These are phyloP conservation scores for Pinna nobilis DNA, from an alignment of 1,140 invertebrate species.

Conservation along the genomic window DNA sequence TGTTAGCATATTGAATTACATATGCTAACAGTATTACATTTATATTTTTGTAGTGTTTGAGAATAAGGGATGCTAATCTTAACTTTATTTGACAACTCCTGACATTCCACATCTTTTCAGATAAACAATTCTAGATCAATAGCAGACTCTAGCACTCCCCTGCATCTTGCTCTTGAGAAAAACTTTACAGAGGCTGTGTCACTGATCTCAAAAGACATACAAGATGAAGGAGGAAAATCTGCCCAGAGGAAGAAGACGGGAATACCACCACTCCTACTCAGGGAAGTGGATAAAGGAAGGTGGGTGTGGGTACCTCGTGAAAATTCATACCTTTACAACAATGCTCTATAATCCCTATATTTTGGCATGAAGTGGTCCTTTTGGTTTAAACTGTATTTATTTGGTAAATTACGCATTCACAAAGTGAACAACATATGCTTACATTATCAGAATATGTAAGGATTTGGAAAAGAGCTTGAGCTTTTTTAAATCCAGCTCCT, in stretches of 20 bases:
- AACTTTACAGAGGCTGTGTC: constrained; percentile 70
- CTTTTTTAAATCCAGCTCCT: too few relatives aligned
- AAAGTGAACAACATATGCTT: too few relatives aligned
- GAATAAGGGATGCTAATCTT: not conserved
- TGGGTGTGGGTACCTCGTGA: too few relatives aligned
- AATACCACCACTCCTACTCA: constrained; percentile 50
- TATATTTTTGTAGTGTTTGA: not conserved
- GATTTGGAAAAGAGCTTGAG: too few relatives aligned
- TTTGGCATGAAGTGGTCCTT: too few relatives aligned
- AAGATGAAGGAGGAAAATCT: constrained; percentile 35
- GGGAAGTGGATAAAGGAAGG: constrained; percentile 59
- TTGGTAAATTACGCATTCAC: too few relatives aligned
- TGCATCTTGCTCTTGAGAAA: constrained; percentile 70
- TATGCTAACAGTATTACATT: not conserved
- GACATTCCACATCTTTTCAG: constrained; percentile 34
- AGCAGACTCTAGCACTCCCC: constrained; percentile 54
- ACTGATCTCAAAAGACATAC: constrained; percentile 63
- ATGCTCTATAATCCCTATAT: too few relatives aligned
- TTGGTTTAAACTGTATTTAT: too few relatives aligned
- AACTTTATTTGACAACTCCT: not conserved
- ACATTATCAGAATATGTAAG: too few relatives aligned
- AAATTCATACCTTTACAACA: too few relatives aligned
- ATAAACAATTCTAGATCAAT: constrained; percentile 46
- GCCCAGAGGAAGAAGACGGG: constrained; percentile 49
- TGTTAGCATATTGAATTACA: too few relatives aligned